phyloP scores from a whole-genome alignment of 2,113 vertebrate genomes.

The Lagopus leucura region DNA sequence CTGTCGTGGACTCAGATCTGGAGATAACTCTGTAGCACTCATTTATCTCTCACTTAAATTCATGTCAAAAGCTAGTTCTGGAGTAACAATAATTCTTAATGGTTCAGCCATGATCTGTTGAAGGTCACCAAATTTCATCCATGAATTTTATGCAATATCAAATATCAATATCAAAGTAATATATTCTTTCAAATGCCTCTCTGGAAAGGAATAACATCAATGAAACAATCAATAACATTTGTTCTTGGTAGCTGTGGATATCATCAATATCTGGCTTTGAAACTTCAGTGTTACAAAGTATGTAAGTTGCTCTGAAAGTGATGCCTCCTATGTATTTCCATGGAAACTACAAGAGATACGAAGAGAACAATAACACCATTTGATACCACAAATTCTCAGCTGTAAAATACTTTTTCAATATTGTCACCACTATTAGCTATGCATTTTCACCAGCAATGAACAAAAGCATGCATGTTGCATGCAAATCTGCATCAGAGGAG shows the following conservation, averaged over 20 bases:
- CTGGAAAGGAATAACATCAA: not conserved
- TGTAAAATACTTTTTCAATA: no score
- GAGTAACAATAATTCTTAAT: not conserved
- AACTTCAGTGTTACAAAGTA: not conserved
- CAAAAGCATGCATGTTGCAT: no score
- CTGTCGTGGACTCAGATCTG: no score
- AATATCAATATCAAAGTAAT: not conserved
- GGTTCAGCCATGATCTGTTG: not conserved
- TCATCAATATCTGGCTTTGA: not conserved
- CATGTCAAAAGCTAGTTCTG: not conserved
- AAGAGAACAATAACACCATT: no score
- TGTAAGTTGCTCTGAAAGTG: no score
- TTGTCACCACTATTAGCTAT: no score
- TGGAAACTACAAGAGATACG: no score
- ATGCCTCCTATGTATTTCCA: no score
- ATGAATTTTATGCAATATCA: not conserved
- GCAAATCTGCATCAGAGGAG: no score
- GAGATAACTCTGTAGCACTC: not conserved
- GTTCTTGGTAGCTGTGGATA: not conserved
- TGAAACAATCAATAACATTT: not conserved
- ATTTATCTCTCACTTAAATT: not conserved
- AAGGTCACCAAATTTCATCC: not conserved
- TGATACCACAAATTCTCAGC: no score
- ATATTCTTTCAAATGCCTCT: not conserved
- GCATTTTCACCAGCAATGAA: no score